phyloP scores from a whole-genome alignment of 1,140 invertebrate genomes.

The Panagrolaimus sp. region DNA sequence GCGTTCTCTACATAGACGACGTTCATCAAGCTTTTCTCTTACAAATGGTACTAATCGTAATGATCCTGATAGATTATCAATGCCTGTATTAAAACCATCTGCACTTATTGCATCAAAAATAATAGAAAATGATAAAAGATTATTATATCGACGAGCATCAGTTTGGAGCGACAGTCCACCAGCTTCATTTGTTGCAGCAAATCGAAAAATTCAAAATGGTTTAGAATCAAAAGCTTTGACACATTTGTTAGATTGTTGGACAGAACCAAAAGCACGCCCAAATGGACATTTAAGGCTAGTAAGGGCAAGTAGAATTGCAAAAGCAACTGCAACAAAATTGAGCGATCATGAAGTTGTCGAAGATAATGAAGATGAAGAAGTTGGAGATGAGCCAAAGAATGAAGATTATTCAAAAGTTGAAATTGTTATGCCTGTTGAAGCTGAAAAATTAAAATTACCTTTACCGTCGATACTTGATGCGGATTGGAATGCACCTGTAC shows the following conservation, averaged over 20 bases:
- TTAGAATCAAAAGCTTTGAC: conserved; percentile 43
- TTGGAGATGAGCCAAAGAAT: conserved; percentile 12
- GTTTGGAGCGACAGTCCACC: conserved; percentile 43
- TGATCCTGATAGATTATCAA: background rate
- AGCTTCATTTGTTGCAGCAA: conserved; percentile 21
- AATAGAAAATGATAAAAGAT: conserved; percentile 30
- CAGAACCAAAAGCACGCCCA: conserved; percentile 17
- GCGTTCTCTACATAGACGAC: background rate
- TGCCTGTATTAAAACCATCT: conserved; percentile 18
- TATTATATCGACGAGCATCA: conserved; percentile 33
- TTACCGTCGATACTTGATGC: conserved; percentile 14
- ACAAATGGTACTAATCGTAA: background rate
- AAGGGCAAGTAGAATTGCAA: background rate
- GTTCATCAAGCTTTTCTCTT: conserved; percentile 27
- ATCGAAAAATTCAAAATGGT: background rate
- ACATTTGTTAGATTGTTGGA: conserved; percentile 39
- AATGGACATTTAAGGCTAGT: conserved; percentile 11
- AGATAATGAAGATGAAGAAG: conserved; percentile 20
- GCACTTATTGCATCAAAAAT: conserved; percentile 17
- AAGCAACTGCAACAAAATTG: background rate
- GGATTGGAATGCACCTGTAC: conserved; percentile 31
- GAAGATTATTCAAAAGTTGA: conserved; percentile 23
- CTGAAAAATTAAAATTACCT: conserved; percentile 25
- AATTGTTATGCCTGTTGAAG: conserved; percentile 29
- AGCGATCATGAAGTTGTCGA: background rate